Conservation (phyloP, 2,797 vertebrate genomes). For the Typhlichthys subterraneus region DNA sequence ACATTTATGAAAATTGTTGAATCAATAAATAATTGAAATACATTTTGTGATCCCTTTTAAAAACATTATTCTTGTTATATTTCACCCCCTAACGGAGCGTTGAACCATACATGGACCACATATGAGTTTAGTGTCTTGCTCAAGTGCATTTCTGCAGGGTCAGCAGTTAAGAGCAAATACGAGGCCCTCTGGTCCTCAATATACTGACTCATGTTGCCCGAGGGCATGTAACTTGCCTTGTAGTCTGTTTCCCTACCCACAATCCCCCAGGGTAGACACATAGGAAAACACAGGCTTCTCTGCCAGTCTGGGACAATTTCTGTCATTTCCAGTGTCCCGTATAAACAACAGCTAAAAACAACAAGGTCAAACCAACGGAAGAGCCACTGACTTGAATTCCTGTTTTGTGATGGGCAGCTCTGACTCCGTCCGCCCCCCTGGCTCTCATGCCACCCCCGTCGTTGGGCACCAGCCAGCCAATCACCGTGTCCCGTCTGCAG, state of each 20-base stretch:
- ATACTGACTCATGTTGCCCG: background rate
- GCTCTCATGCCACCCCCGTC: conserved; percentile 86
- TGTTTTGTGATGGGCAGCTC: conserved; percentile 61
- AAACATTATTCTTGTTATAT: background rate
- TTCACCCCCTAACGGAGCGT: too few relatives aligned
- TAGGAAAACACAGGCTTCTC: background rate
- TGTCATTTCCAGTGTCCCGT: conserved; percentile 17
- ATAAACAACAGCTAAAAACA: background rate
- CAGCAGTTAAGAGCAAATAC: too few relatives aligned
- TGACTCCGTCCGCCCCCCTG: conserved; percentile 83
- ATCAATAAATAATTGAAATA: too few relatives aligned
- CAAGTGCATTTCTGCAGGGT: too few relatives aligned
- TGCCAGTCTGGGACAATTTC: conserved; percentile 44
- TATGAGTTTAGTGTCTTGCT: too few relatives aligned
- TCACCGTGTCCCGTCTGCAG: conserved; percentile 85
- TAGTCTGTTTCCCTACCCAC: background rate
- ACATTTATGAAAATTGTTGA: background rate
- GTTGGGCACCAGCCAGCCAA: conserved; percentile 81
- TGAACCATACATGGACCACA: too few relatives aligned
- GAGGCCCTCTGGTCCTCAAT: background rate
- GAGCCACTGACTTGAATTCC: conserved; percentile 10
- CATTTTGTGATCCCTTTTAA: background rate
- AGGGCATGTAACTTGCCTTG: background rate
- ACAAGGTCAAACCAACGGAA: background rate
- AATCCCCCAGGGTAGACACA: background rate